Evolutionary conservation across 2,113 vertebrate genomes (phyloP).

Genomic region (Leptobrachium leishanense): DNA sequence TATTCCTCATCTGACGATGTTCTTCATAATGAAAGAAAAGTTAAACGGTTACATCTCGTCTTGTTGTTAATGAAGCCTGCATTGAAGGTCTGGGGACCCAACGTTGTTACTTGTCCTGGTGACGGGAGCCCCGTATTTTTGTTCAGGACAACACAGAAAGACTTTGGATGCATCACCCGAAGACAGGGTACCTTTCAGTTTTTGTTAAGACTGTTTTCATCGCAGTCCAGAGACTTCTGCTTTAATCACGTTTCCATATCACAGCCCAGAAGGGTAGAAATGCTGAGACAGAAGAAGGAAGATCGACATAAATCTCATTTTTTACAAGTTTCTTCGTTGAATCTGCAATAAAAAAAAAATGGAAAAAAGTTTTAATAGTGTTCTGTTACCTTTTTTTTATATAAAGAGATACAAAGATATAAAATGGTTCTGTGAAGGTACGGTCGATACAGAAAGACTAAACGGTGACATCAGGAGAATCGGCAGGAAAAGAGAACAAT

Average conservation of each 20-base stretch:
- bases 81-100: neutral
- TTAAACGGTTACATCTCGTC: neutral
- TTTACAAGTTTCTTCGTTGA: neutral
- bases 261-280: neutral
- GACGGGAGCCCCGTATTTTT: neutral
- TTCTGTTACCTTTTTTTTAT: neutral
- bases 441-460: no score
- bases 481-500: no score
- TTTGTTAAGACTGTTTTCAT: neutral
- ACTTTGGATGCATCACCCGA: neutral
- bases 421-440: no score
- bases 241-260: no score
- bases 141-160: neutral
- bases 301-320: neutral
- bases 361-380: no score
- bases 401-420: no score
- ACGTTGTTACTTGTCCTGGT: neutral
- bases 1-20: neutral
- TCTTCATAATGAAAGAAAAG: neutral
- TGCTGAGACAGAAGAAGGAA: neutral
- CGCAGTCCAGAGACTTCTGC: no score
- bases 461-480: no score
- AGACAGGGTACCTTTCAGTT: neutral
- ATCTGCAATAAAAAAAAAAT: neutral
- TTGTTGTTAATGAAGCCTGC: neutral